Conservation (phyloP, 1,140 invertebrate genomes). For the Eurosta solidaginis region DNA sequence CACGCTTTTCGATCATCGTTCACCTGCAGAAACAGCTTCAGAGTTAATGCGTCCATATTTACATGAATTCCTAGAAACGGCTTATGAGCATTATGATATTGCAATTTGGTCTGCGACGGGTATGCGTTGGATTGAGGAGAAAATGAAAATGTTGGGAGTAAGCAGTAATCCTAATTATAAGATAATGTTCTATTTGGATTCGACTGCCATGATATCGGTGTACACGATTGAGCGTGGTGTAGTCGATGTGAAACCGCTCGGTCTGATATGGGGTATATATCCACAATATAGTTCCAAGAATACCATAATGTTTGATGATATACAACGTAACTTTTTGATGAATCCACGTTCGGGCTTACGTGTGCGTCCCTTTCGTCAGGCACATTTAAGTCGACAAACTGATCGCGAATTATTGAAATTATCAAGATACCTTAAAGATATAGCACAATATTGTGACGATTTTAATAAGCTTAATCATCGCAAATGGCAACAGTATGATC, state of each 20-base stretch:
- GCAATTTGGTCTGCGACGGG: slow-evolving; percentile 94
- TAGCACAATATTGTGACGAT: slow-evolving; percentile 80
- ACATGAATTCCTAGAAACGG: slow-evolving; percentile 91
- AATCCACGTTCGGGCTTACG: slow-evolving; percentile 92
- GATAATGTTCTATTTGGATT: slow-evolving; percentile 90
- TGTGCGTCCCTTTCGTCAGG: slow-evolving; percentile 88
- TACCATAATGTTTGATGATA: slow-evolving; percentile 98
- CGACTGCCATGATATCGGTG: slow-evolving; percentile 92
- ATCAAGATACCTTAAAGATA: slow-evolving; percentile 82
- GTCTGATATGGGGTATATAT: slow-evolving; percentile 96
- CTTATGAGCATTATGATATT: slow-evolving; percentile 88
- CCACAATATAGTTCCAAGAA: slow-evolving; percentile 85
- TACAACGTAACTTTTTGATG: slow-evolving; percentile 97
- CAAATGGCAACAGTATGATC: slow-evolving; percentile 87
- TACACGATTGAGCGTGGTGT: slow-evolving; percentile 66
- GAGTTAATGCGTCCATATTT: slow-evolving; percentile 95
- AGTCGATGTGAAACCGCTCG: slow-evolving; percentile 90
- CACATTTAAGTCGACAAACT: slow-evolving; percentile 82
- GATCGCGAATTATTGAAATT: slow-evolving; percentile 86
- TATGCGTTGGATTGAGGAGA: slow-evolving; percentile 98
- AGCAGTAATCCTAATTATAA: slow-evolving; percentile 84
- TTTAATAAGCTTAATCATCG: slow-evolving; percentile 85
- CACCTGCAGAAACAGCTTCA: slow-evolving; percentile 81
- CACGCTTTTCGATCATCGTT: slow-evolving; percentile 94
- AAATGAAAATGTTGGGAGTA: slow-evolving; percentile 93